Conservation (phyloP, 2,113 vertebrate species). For the Lepus americanus region DNA sequence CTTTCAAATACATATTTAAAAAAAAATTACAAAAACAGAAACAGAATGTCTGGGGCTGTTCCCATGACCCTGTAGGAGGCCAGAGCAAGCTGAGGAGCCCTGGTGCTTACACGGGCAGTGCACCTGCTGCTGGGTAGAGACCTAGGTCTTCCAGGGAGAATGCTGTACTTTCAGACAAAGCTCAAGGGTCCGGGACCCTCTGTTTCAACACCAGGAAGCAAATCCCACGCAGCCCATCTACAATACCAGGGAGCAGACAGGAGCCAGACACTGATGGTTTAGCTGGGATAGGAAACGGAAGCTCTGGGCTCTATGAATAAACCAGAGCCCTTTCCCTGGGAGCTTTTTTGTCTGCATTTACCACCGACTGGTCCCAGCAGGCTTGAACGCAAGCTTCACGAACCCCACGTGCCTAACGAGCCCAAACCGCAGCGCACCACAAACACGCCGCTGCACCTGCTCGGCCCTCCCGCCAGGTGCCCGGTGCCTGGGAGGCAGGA, state of each 20-base stretch:
- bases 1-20: too few relatives aligned
- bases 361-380: not conserved
- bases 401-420: not conserved
- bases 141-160: not conserved
- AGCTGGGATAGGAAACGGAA: not conserved
- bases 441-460: not conserved
- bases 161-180: not conserved
- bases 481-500: not conserved
- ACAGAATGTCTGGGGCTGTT: not conserved
- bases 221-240: not conserved
- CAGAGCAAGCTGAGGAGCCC: not conserved
- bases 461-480: not conserved
- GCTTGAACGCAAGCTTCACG: conserved; percentile 12
- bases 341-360: not conserved
- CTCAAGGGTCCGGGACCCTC: not conserved
- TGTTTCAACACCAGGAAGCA: not conserved
- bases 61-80: not conserved
- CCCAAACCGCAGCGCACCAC: not conserved
- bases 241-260: not conserved
- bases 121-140: not conserved
- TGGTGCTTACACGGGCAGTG: not conserved
- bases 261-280: not conserved
- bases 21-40: not conserved
- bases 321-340: not conserved
- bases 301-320: not conserved